Base-by-base conservation (phyloP, 2,888 invertebrate species). In the Ashinkailepas kermadecensis region DNA sequence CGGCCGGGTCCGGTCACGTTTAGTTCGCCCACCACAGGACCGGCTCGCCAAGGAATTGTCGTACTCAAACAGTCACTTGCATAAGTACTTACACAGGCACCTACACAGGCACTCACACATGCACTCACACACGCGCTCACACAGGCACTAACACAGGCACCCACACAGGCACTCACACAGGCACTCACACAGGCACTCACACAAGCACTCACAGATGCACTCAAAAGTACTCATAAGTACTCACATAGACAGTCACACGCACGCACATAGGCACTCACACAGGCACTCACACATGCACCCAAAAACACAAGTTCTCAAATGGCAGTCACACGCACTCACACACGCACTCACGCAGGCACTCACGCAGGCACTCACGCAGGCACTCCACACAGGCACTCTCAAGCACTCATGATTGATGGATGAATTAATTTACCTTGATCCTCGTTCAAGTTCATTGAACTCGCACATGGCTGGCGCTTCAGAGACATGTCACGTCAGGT, bases 181-280 rank as follows among this genome's bases (percentile, higher is more conserved):
- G 62, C 57, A 80, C 62, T 2, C 80, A 80, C 13, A 59, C 21
- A n/a, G 25, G n/a, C 59, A 80, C 21, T 7, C 59, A 80, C 57
- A 80, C 80, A 80, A 7, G 59, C 80, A 80, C 80, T 7, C 80
- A 80, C 59, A n/a, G n/a, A n/a, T n/a, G n/a, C n/a, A n/a, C n/a
- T n/a, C n/a, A n/a, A n/a, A n/a, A n/a, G n/a, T n/a, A n/a, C n/a
- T n/a, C n/a, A 80, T 6, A 62, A 6, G 21, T 21, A 62, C 62
- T 13, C 54, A 74, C 74, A 74, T 70, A 81, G 56, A 74, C 74
- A n/a, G n/a, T n/a, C n/a, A n/a, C n/a, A n/a, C n/a, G n/a, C n/a
- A 81, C 74, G 13, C 81, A 70, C 70, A 81, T 57, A 70, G 67
- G 70, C 54, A 70, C 74, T 54, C 81, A 81, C 67, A 81, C 81